Conservation (phyloP, 2,888 invertebrate genomes). For the Xestobium rufovillosum region DNA sequence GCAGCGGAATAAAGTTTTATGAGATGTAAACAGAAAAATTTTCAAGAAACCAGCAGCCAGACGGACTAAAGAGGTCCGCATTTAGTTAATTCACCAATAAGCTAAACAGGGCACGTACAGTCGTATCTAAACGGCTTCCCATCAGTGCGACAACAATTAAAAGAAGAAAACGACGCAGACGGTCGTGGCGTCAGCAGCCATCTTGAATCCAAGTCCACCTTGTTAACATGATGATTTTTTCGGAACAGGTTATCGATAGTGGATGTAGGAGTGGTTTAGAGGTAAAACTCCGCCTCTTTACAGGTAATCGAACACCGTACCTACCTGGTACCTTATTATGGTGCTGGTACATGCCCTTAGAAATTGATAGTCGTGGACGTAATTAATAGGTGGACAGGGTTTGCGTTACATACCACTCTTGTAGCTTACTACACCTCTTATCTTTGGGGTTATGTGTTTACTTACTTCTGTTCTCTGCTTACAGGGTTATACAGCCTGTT, state of each 20-base stretch:
- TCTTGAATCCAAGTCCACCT: constrained; percentile 39
- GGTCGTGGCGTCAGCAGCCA: constrained; percentile 40
- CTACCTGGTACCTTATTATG: constrained; percentile 27
- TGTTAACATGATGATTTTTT: constrained; percentile 42
- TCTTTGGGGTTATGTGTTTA: too few relatives aligned
- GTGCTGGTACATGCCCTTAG: neutral
- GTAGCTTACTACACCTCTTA: too few relatives aligned
- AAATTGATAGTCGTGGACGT: neutral
- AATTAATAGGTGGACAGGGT: too few relatives aligned
- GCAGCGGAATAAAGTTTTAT: constrained; percentile 1
- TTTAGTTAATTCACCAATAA: constrained; percentile 38
- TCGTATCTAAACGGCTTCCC: constrained; percentile 40
- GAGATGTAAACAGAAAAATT: constrained; percentile 2
- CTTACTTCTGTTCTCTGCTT: too few relatives aligned
- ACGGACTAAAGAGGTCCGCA: constrained; percentile 20
- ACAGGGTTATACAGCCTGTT: too few relatives aligned
- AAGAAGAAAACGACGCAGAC: constrained; percentile 37
- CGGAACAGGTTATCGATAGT: constrained; percentile 38
- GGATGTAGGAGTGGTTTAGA: constrained; percentile 35
- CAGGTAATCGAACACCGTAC: constrained; percentile 38
- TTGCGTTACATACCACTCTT: too few relatives aligned
- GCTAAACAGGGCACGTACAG: constrained; percentile 39
- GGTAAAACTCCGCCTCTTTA: constrained; percentile 32
- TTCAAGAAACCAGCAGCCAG: constrained; percentile 11
- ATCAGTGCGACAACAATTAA: constrained; percentile 41